Base-by-base conservation (phyloP, 2,113 vertebrate species). In the Dicerorhinus sumatrensis region DNA sequence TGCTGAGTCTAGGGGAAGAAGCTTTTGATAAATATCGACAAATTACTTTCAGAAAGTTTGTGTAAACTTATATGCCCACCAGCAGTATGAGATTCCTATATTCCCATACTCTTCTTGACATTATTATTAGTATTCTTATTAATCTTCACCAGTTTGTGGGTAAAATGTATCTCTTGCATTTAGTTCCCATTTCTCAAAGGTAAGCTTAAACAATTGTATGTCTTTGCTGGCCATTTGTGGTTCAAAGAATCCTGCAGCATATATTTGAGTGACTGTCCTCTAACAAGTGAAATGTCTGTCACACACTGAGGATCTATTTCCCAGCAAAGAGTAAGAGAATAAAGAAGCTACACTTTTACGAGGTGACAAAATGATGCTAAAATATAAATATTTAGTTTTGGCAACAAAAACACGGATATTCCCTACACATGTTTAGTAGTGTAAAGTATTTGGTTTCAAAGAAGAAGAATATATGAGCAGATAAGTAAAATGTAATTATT, bases 301-400 rank as follows among this genome's bases (percentile, higher is more conserved):
- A 76, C 62, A 73, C 25, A 25, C 5, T 33, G 17, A 48, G 1
- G 3, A 54, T 20, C 27, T 48, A 20, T 56, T 54, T 85, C 65
- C 62, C 7, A 62, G 10, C 42, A 80, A 69, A 31, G 23, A 93
- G 25, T 29, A 31, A 70, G 3, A 75, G 6, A 60, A n/a, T 16
- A 79, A 96, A 93, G 25, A 56, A 8, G 16, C 2, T 69, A 51
- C 0, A 18, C 2, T 79, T 88, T 70, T 73, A 58, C 33, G 69
- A 62, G 39, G 33, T 70, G 31, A 70, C 2, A 54, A 93, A 75
- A 42, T 39, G 17, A 48, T 21, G 31, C 25, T 76, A 83, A 91
- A 96, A 25, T 88, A 54, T 23, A 62, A 92, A 51, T 42, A 77
- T 87, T 95, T 91, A 58, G 84, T 83, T 60, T 83, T 58, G 42